These are phyloP conservation scores for Eupristina koningsbergeri DNA, from an alignment of 1,140 invertebrate species.

Conservation along the genomic window DNA sequence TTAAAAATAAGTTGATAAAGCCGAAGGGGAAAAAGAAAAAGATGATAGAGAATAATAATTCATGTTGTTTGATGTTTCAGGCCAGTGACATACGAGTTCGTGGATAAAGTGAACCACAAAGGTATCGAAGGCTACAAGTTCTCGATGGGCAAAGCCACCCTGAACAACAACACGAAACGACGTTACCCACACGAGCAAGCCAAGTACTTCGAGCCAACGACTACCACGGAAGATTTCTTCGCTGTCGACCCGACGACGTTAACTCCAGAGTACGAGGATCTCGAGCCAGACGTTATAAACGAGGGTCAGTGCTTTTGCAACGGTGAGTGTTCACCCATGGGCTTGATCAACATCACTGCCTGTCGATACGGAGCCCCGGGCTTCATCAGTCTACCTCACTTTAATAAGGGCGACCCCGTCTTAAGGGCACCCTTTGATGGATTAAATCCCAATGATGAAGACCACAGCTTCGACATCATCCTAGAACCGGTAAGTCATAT, in stretches of 20 bases:
- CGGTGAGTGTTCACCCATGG: slow-evolving; percentile 80
- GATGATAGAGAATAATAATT: background rate
- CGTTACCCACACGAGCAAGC: slow-evolving; percentile 67
- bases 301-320: slow-evolving; percentile 79
- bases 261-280: slow-evolving; percentile 63
- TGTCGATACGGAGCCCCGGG: slow-evolving; percentile 77
- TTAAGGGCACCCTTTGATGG: slow-evolving; percentile 75
- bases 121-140: slow-evolving; percentile 68
- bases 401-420: slow-evolving; percentile 76
- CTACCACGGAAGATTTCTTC: slow-evolving; percentile 68
- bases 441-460: slow-evolving; percentile 74
- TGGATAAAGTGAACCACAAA: slow-evolving; percentile 56
- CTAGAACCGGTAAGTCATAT: slow-evolving; percentile 77
- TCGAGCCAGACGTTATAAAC: slow-evolving; percentile 74
- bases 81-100: slow-evolving; percentile 63
- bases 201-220: slow-evolving; percentile 67
- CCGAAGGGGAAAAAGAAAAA: background rate
- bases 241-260: slow-evolving; percentile 57
- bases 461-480: slow-evolving; percentile 77
- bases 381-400: slow-evolving; percentile 83
- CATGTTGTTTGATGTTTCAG: slow-evolving; percentile 36
- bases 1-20: too few species aligned
- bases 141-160: slow-evolving; percentile 63
- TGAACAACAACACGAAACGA: slow-evolving; percentile 67
- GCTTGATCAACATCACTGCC: slow-evolving; percentile 73